Percentiles rank a stretch among this genome's conserved stretches.
phyloP scores from a whole-genome alignment of 2,113 vertebrate genomes.

The Tragulus kanchil region DNA sequence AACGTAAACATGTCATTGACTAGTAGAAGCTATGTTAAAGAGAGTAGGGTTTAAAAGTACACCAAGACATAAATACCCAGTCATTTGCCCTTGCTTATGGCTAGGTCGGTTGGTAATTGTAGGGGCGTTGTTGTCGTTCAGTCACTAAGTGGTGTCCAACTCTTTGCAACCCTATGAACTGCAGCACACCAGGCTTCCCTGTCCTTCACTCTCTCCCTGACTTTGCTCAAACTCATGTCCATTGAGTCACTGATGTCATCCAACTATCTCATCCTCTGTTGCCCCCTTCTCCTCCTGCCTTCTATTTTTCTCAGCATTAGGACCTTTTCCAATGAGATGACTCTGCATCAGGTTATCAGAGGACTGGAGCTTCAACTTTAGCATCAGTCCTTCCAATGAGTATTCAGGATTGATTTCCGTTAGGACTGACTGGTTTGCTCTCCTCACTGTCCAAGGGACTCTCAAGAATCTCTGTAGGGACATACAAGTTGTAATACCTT shows the following conservation, averaged over 20 bases:
- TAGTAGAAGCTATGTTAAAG: neutral
- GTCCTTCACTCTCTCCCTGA: neutral
- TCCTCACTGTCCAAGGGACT: neutral
- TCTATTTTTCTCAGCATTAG: neutral
- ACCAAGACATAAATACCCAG: neutral
- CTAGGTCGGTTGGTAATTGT: neutral
- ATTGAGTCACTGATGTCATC: neutral
- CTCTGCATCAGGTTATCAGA: neutral
- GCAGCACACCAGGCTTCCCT: neutral
- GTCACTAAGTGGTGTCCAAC: neutral
- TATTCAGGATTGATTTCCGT: neutral
- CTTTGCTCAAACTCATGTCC: neutral
- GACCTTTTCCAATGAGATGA: neutral
- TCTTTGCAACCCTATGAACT: neutral
- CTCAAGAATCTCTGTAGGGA: neutral
- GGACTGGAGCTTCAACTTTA: neutral
- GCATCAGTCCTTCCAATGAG: neutral
- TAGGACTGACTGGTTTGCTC: neutral
- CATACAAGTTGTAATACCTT: neutral
- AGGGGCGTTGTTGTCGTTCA: neutral
- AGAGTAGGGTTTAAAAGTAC: neutral
- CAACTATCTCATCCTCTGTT: neutral
- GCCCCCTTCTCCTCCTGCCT: neutral
- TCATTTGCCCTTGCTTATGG: neutral
- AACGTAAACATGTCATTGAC: neutral